Percentiles rank a stretch among this genome's conserved stretches.
Evolutionary conservation across 23 tunicate species (phyloP).

Genomic region (Aplidium turbinatum): DNA sequence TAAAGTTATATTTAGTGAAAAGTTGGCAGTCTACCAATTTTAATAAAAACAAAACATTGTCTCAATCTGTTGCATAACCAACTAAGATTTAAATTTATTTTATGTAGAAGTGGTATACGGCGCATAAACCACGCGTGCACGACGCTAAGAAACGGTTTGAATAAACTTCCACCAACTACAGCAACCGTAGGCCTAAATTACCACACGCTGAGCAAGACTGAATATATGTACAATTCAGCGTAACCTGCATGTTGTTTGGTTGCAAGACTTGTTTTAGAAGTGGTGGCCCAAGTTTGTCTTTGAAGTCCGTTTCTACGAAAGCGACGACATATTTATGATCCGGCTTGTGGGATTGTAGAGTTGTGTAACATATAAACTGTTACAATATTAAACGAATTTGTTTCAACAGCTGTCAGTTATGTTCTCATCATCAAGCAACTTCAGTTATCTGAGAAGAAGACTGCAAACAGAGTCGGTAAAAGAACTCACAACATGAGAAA

Average conservation of each 20-base stretch:
- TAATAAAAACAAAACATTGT: not conserved
- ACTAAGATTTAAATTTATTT: too few relatives aligned
- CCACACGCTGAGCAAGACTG: too few relatives aligned
- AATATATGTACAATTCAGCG: too few relatives aligned
- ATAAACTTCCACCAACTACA: too few relatives aligned
- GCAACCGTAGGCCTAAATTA: too few relatives aligned
- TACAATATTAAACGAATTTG: not conserved
- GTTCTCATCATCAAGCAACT: slow-evolving; percentile 55
- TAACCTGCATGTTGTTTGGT: too few relatives aligned
- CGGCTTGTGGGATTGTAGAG: not conserved
- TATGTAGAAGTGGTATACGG: too few relatives aligned
- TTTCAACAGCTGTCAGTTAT: slow-evolving; percentile 69
- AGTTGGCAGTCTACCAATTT: not conserved
- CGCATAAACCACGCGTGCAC: too few relatives aligned
- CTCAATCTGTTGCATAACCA: too few relatives aligned
- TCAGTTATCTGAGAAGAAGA: slow-evolving; percentile 50
- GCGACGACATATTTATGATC: not conserved
- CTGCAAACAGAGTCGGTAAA: slow-evolving; percentile 47
- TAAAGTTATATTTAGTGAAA: not conserved
- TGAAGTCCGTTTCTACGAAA: slow-evolving; percentile 2
- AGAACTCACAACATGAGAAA: slow-evolving; percentile 62
- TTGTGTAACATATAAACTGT: not conserved
- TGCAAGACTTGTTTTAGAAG: too few relatives aligned
- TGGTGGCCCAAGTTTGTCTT: not conserved
- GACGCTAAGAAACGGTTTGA: too few relatives aligned